Evolutionary conservation across 2,797 vertebrate species (phyloP).

Genomic region (Acrossocheilus fasciatus): DNA sequence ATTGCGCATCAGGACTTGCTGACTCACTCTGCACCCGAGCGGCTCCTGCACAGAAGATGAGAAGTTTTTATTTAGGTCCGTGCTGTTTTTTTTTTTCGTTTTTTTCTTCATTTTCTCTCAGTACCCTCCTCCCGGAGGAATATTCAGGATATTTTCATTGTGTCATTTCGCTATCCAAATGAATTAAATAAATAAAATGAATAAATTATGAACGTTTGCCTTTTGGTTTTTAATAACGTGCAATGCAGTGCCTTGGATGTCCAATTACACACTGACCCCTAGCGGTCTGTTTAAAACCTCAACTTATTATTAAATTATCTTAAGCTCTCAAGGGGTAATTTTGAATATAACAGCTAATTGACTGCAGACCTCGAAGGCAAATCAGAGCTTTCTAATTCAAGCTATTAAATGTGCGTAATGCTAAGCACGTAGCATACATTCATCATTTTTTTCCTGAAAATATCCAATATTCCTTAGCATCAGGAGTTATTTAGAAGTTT

Average conservation of each 20-base stretch:
- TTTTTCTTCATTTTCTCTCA: no score
- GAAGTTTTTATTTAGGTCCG: constrained; percentile 48
- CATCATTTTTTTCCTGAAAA: not conserved
- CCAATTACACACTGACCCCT: constrained; percentile 63
- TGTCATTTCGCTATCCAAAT: constrained; percentile 23
- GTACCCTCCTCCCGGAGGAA: not conserved
- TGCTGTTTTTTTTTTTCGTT: not conserved
- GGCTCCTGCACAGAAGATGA: not conserved
- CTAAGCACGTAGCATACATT: no score
- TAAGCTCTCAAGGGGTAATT: not conserved
- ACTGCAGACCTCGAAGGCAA: not conserved
- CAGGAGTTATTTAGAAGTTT: not conserved
- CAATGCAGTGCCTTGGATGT: constrained; percentile 63
- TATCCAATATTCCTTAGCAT: not conserved
- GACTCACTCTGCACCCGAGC: constrained; percentile 56
- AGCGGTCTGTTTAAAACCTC: constrained; percentile 50
- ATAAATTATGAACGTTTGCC: constrained; percentile 13
- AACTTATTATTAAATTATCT: constrained; percentile 7
- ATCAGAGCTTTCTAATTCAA: not conserved
- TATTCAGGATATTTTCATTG: constrained; percentile 53
- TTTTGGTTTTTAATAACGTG: constrained; percentile 52
- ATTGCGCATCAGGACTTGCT: constrained; percentile 52
- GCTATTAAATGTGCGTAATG: not conserved
- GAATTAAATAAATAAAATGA: not conserved
- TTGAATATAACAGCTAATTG: not conserved